Conservation (phyloP, 2,797 vertebrate species). For the Mormyrus proboscirostris region DNA sequence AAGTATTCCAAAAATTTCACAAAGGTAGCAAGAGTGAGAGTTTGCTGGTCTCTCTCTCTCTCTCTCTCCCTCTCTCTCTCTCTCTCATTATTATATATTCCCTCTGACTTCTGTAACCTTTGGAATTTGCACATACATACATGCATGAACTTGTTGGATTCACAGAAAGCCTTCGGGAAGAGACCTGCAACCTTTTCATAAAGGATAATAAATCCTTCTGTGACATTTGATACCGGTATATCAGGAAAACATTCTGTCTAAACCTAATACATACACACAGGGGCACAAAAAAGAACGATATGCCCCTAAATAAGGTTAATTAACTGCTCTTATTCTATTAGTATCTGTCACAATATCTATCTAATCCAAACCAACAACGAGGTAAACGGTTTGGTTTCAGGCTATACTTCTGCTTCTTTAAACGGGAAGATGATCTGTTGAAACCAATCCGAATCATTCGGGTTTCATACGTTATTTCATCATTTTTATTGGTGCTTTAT, state of each 20-base stretch:
- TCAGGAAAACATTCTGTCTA: neutral
- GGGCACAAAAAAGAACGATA: neutral
- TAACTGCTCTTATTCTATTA: neutral
- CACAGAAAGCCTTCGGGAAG: conserved; percentile 7
- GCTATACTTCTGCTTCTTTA: neutral
- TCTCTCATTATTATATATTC: conserved; percentile 14
- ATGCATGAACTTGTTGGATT: conserved; percentile 21
- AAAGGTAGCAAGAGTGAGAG: neutral
- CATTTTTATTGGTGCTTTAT: neutral
- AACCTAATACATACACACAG: neutral
- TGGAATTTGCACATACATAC: conserved; percentile 22
- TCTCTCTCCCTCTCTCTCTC: neutral
- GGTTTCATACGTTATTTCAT: neutral
- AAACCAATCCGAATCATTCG: neutral
- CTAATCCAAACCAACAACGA: neutral
- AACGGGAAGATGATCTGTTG: neutral
- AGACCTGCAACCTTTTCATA: conserved; percentile 14
- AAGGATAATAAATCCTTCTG: conserved; percentile 2
- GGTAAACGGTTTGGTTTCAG: neutral
- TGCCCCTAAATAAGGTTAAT: neutral
- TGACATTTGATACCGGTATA: conserved; percentile 8
- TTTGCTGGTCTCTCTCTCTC: neutral
- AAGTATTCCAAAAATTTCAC: neutral
- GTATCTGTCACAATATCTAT: neutral
- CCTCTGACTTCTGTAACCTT: conserved; percentile 16